These are phyloP conservation scores for Panopea generosa DNA, from an alignment of 2,888 invertebrate species.

Conservation along the genomic window DNA sequence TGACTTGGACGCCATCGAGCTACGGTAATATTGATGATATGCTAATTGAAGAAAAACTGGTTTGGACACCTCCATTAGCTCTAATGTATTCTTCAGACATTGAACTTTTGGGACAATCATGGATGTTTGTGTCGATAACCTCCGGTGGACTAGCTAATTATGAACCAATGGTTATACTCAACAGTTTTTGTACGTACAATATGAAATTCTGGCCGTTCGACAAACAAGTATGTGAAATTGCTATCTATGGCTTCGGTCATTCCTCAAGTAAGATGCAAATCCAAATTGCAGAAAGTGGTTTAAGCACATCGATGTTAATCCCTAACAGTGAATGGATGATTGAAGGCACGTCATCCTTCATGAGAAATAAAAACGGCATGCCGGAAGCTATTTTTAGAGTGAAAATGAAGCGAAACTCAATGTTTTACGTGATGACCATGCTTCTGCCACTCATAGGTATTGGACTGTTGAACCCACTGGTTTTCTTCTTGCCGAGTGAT, in stretches of 20 bases:
- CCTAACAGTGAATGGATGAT: slow-evolving; percentile 14
- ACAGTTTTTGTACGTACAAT: slow-evolving; percentile 31
- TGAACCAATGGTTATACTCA: slow-evolving; percentile 9
- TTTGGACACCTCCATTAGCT: slow-evolving; percentile 34
- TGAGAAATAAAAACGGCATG: neutral
- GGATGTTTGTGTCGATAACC: slow-evolving; percentile 16
- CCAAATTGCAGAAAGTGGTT: neutral
- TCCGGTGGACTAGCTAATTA: slow-evolving; percentile 15
- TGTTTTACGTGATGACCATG: slow-evolving; percentile 11
- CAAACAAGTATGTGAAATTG: slow-evolving; percentile 35
- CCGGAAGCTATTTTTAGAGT: slow-evolving; percentile 2
- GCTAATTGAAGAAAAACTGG: slow-evolving; percentile 15
- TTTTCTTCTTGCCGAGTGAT: slow-evolving; percentile 19
- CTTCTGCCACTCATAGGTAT: slow-evolving; percentile 7
- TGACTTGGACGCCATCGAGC: slow-evolving; percentile 27
- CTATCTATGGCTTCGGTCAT: slow-evolving; percentile 13
- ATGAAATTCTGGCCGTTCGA: slow-evolving; percentile 56
- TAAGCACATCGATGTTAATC: neutral
- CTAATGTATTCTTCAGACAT: slow-evolving; percentile 4
- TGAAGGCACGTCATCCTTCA: neutral
- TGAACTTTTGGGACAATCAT: slow-evolving; percentile 18
- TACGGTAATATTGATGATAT: slow-evolving; percentile 18
- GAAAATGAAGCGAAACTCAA: neutral
- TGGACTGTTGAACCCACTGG: slow-evolving; percentile 2
- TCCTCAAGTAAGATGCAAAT: neutral